Conservation (phyloP, 2,888 invertebrate genomes). For the Dione vanillae region DNA sequence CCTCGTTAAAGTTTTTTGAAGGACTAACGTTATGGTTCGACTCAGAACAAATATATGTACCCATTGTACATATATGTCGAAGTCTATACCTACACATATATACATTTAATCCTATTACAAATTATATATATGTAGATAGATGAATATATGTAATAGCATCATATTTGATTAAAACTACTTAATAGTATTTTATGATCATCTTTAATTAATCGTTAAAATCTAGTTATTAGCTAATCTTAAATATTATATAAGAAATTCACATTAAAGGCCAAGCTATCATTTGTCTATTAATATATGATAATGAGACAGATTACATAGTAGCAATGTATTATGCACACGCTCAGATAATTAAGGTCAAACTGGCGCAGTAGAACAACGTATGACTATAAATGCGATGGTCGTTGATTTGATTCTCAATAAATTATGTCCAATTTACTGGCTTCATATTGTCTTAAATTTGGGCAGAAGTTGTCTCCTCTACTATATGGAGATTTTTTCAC, state of each 20-base stretch:
- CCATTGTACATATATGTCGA: too few relatives aligned
- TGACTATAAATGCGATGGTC: too few relatives aligned
- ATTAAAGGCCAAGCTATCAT: conserved; percentile 3
- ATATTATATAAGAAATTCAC: conserved; percentile 7
- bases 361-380: neutral
- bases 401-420: too few relatives aligned
- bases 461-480: too few relatives aligned
- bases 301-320: conserved; percentile 5
- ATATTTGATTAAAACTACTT: neutral
- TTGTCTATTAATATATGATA: conserved; percentile 19
- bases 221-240: neutral
- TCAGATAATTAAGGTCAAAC: conserved; percentile 1
- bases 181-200: neutral
- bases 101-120: too few relatives aligned
- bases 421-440: too few relatives aligned
- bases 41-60: too few relatives aligned
- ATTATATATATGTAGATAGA: too few relatives aligned
- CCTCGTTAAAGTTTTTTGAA: neutral
- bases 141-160: too few relatives aligned
- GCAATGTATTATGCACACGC: conserved; percentile 3
- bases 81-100: too few relatives aligned
- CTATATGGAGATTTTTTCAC: too few relatives aligned
- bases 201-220: neutral
- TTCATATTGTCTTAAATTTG: too few relatives aligned
- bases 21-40: neutral